Evolutionary conservation across 2,113 vertebrate species (phyloP).

Genomic region (Pteropus alecto): DNA sequence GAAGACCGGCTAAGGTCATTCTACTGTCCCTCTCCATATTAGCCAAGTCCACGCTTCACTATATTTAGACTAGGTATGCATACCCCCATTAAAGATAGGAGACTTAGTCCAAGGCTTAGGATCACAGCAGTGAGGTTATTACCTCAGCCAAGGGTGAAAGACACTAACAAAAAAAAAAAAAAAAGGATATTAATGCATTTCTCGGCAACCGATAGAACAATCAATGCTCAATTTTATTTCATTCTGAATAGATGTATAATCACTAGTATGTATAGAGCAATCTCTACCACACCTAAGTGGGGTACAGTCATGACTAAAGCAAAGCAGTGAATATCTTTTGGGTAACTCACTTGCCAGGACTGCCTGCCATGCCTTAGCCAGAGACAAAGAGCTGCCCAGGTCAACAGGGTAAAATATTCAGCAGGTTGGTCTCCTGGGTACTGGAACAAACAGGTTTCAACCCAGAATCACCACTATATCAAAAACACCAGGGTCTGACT

Average conservation of each 20-base stretch:
- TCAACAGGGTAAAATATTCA: conserved; percentile 41
- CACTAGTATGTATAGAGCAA: conserved; percentile 7
- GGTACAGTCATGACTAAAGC: not conserved
- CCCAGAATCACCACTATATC: not conserved
- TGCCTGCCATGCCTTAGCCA: not conserved
- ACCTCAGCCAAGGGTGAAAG: not conserved
- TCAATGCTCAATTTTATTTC: conserved; percentile 14
- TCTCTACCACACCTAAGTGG: not conserved
- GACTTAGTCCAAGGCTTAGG: conserved; percentile 35
- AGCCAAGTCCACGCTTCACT: conserved; percentile 68
- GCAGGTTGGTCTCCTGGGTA: conserved; percentile 33
- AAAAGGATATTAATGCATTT: not conserved
- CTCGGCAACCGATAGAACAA: conserved; percentile 11
- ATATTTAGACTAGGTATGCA: conserved; percentile 82
- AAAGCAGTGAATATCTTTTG: not conserved
- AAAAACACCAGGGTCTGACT: conserved; percentile 16
- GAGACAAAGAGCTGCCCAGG: not conserved
- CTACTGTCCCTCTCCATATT: conserved; percentile 53
- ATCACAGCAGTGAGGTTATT: not conserved
- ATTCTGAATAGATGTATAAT: conserved; percentile 7
- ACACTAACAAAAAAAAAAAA: not conserved
- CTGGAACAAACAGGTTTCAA: conserved; percentile 48
- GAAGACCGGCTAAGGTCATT: conserved; percentile 74
- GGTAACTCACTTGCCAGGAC: not conserved
- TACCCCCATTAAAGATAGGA: conserved; percentile 62